These are phyloP conservation scores for Lynx canadensis DNA, from an alignment of 2,113 vertebrate species.

Conservation along the genomic window DNA sequence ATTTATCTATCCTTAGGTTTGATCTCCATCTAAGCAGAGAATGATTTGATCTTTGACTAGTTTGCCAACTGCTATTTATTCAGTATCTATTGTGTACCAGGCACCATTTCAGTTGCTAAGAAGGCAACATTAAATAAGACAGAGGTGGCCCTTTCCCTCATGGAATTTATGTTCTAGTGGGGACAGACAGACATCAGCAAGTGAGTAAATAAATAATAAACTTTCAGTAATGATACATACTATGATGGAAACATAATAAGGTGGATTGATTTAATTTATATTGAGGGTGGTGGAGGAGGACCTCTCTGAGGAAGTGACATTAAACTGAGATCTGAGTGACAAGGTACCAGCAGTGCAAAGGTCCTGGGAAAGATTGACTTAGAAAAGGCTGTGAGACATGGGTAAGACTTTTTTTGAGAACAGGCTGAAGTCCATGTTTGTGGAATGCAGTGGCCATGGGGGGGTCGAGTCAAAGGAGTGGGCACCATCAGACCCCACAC, in stretches of 20 bases:
- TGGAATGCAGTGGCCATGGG: neutral
- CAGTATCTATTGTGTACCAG: neutral
- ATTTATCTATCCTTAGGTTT: neutral
- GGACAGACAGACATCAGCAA: neutral
- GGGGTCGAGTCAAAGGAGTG: neutral
- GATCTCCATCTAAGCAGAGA: neutral
- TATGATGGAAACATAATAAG: neutral
- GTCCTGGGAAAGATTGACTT: neutral
- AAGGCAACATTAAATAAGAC: neutral
- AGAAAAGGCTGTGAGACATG: neutral
- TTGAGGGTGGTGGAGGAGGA: neutral
- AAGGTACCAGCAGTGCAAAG: neutral
- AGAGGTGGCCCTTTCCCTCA: neutral
- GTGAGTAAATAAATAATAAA: neutral
- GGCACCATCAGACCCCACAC: rapidly evolving
- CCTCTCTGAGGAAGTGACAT: neutral
- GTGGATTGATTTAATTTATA: neutral
- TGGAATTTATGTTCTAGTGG: neutral
- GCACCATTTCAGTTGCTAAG: neutral
- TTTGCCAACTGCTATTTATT: neutral
- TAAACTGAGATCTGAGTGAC: neutral
- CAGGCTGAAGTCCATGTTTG: neutral
- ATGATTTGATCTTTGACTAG: neutral
- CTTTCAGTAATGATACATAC: neutral
- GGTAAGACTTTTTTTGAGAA: neutral